These are phyloP conservation scores for Amphiprion clarkii DNA, from an alignment of 2,797 vertebrate species.

Conservation along the genomic window DNA sequence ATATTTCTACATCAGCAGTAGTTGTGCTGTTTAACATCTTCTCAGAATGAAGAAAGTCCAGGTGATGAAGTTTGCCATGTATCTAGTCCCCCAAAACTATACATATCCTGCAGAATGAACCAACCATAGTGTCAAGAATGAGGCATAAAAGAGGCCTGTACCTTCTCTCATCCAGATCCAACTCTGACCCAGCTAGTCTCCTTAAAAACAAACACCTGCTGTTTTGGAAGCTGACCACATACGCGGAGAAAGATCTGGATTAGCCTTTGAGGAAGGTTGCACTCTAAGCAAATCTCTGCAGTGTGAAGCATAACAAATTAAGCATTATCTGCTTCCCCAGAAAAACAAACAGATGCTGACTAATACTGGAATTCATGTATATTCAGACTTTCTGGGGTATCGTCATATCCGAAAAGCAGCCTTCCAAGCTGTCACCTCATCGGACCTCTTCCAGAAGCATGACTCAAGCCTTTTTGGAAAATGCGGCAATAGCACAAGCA, in stretches of 20 bases:
- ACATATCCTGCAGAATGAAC: neutral
- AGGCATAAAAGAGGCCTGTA: neutral
- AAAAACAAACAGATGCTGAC: constrained; percentile 46
- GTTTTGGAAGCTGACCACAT: neutral
- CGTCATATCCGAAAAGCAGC: constrained; percentile 4
- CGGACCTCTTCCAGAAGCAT: constrained; percentile 20
- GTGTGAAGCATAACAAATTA: constrained; percentile 23
- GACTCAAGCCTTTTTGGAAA: constrained; percentile 41
- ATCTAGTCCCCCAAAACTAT: too few relatives aligned
- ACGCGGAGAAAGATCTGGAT: constrained; percentile 8
- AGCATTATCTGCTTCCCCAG: constrained; percentile 14
- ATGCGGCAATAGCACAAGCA: constrained; percentile 32
- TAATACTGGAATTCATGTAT: constrained; percentile 12
- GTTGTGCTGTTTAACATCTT: neutral
- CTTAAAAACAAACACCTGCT: constrained; percentile 28
- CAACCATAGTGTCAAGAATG: neutral
- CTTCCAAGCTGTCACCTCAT: constrained; percentile 11
- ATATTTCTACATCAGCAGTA: neutral
- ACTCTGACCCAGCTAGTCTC: neutral
- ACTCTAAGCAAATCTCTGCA: constrained; percentile 8
- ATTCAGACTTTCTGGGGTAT: neutral
- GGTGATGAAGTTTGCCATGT: too few relatives aligned
- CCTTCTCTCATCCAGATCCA: neutral
- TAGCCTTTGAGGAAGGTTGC: neutral
- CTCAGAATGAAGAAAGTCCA: too few relatives aligned